Evolutionary conservation across 1,140 invertebrate genomes (phyloP), one percentile per base, ranked within the genome.

Genomic region (Amyelois transitella): DNA sequence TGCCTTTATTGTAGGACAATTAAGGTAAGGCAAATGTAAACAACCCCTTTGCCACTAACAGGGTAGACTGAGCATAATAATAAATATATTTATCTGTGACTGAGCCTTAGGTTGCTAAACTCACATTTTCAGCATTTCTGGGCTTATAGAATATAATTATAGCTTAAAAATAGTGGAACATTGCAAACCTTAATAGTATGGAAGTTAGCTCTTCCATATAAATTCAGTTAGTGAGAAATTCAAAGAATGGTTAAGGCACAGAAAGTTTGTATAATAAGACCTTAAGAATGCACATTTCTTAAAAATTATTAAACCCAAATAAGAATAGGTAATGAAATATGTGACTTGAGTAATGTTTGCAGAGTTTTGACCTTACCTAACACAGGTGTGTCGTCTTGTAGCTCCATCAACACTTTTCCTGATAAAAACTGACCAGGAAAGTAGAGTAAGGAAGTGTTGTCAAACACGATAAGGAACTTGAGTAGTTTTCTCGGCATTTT

Each of bases 391-490:
- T 98, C 96, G 86, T 98, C 96, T 80, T 97, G 96, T 44, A 98
- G 88, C 79, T 98, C 96, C 62, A 98, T 94, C 17, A 98, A 91
- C 17, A 98, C 96, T 69, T 96, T 91, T 21, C 97, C 97, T 38
- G 95, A 96, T 52, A 98, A 89, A 82, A 98, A 98, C 80, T 97
- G 92, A 21, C 96, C 94, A 43, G 96, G 96, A 76, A 98, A 97
- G 83, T 98, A 98, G 28, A 98, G 86, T 22, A 98, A 89, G 66
- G 95, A 97, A 24, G 96, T 96, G 81, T 98, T 98, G 83, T 98
- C 96, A 86, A 98, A 96, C 38, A 97, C 91, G 71, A 98, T 97
- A 18, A 97, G 89, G 88, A 98, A 98, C 86, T 97, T 98, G 64
- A 96, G 91, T 61, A 98, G 89, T 88, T 98, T 98, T 69, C 94